Evolutionary conservation across 2,113 vertebrate genomes (phyloP), one percentile per base, ranked within the genome.

Genomic region (Carlito syrichta): DNA sequence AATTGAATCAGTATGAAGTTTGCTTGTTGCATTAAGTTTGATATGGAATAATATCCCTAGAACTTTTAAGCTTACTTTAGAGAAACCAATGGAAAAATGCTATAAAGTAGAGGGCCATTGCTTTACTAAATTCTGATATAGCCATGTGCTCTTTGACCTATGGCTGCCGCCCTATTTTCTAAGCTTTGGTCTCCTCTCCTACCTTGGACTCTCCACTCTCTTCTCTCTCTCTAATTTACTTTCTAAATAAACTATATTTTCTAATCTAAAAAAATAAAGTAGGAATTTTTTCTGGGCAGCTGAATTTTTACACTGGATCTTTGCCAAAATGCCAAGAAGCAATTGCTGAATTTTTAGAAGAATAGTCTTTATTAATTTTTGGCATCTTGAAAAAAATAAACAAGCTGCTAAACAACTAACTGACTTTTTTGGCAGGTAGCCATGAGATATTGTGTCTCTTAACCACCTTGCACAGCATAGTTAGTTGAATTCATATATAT

Each of bases 11-110:
- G 2, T 91, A 77, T 38, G 38, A 86, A 79, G 91, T 92, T 95
- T 81, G 16, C 45, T 94, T 92, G 2, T 92, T 91, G 22, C 19
- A 12, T 85, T 96, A 89, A 82, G 91, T 91, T 86, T 93, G 40
- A 23, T 62, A 14, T 50, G 32, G 23, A 92, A 66, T 83, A 45
- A 66, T 95, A 81, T 93, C 90, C 48, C 43, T 60, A 85, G 60
- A 71, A 60, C 69, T 85, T 82, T 56, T 48, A 52, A 94, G 32
- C 48, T 87, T 88, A n/a, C 35, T 73, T 90, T 86, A 76, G 56
- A 86, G 69, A 96, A n/a, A 54, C 48, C 19, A 48, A 3, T 82
- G 38, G 14, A 77, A 8, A 84, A n/a, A 48, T 69, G n/a, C 35
- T 89, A 19, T n/a, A n/a, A n/a, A n/a, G n/a, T n/a, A n/a, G n/a